Conservation (phyloP, 2,888 invertebrate genomes). For the Drosophila fungiperda region DNA sequence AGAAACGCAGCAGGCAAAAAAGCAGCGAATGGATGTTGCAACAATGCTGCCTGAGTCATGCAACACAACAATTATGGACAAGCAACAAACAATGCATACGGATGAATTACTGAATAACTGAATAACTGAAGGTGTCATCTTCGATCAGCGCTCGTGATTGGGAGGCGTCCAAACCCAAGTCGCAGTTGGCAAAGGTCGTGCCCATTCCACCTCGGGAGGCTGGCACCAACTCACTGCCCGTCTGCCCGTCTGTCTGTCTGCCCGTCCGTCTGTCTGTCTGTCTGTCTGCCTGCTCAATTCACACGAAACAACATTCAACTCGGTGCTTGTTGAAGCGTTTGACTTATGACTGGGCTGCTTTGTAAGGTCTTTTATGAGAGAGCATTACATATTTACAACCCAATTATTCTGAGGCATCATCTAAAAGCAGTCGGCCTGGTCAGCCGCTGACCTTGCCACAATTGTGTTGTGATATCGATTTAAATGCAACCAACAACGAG, state of each 20-base stretch:
- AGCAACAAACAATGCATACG: constrained; percentile 19
- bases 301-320: constrained; percentile 17
- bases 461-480: constrained; percentile 24
- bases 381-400: constrained; percentile 31
- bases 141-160: constrained; percentile 63
- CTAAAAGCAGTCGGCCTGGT: constrained; percentile 11
- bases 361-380: constrained; percentile 36
- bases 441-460: constrained; percentile 49
- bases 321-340: constrained; percentile 49
- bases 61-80: constrained; percentile 21
- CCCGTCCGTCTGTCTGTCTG: neutral
- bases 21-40: constrained; percentile 29
- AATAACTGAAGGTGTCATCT: constrained; percentile 67
- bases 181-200: constrained; percentile 38
- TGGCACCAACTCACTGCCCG: constrained; percentile 15
- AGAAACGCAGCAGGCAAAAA: constrained; percentile 8
- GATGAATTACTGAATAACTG: constrained; percentile 11
- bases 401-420: constrained; percentile 63
- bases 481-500: constrained; percentile 13
- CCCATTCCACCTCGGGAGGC: constrained; percentile 28
- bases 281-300: constrained; percentile 6
- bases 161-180: constrained; percentile 37
- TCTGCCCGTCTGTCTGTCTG: neutral
- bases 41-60: constrained; percentile 31
- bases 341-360: constrained; percentile 47